These are phyloP conservation scores for Parnassius mnemosyne DNA, from an alignment of 2,888 invertebrate species.

Conservation along the genomic window DNA sequence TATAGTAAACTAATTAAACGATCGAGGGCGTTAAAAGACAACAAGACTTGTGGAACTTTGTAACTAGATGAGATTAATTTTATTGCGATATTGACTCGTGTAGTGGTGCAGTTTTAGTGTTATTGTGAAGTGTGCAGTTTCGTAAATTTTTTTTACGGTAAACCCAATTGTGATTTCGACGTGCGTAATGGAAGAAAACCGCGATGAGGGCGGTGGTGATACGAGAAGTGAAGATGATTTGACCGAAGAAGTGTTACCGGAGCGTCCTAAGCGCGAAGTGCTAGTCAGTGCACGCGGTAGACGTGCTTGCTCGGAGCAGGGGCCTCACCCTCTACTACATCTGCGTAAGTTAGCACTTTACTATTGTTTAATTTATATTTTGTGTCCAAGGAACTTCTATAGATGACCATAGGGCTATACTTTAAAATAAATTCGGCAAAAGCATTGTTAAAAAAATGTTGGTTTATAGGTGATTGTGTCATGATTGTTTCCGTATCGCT, in stretches of 20 bases:
- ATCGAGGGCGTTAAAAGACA: slow-evolving; percentile 10
- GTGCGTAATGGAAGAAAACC: slow-evolving; percentile 69
- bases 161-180: slow-evolving; percentile 53
- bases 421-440: neutral
- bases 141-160: neutral
- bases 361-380: too few species aligned
- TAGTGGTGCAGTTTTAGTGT: slow-evolving; percentile 6
- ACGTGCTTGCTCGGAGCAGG: slow-evolving; percentile 85
- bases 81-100: neutral
- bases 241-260: slow-evolving; percentile 57
- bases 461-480: too few species aligned
- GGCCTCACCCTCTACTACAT: slow-evolving; percentile 80
- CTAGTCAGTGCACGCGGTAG: slow-evolving; percentile 79
- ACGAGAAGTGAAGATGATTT: slow-evolving; percentile 35
- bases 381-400: too few species aligned
- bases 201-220: slow-evolving; percentile 47
- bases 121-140: slow-evolving; percentile 7
- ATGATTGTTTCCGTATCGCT: too few species aligned
- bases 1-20: slow-evolving; percentile 22
- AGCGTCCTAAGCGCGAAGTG: slow-evolving; percentile 72
- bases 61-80: slow-evolving; percentile 1
- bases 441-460: neutral
- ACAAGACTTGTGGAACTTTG: slow-evolving; percentile 16
- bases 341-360: slow-evolving; percentile 55
- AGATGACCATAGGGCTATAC: too few species aligned